These are phyloP conservation scores for Dendropsophus ebraccatus DNA, from an alignment of 2,113 vertebrate genomes.

Conservation along the genomic window DNA sequence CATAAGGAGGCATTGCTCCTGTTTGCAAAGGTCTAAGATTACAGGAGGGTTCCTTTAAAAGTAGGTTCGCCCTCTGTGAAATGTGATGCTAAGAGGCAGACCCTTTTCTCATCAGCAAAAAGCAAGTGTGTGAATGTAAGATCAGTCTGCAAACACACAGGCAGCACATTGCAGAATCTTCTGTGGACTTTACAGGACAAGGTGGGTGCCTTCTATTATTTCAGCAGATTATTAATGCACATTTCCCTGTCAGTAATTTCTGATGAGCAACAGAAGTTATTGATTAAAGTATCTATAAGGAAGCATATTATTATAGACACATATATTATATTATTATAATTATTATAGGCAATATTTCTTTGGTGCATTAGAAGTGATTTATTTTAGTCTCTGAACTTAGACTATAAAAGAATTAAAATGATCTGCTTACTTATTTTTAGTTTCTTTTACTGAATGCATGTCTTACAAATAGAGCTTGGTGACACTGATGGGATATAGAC, in stretches of 20 bases:
- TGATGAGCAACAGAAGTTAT: neutral
- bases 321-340: too few species aligned
- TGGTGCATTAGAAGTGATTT: neutral
- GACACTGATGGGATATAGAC: neutral
- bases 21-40: conserved; percentile 10
- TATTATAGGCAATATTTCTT: neutral
- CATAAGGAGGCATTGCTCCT: neutral
- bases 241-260: neutral
- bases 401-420: neutral
- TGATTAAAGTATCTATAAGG: too few species aligned
- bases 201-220: conserved; percentile 9
- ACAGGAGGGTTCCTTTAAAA: conserved; percentile 44
- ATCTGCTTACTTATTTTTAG: neutral
- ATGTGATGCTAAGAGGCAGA: conserved; percentile 55
- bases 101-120: conserved; percentile 31
- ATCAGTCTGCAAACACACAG: conserved; percentile 9
- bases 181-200: conserved; percentile 12
- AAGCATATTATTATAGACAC: too few species aligned
- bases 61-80: conserved; percentile 45
- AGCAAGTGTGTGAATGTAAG: conserved; percentile 36
- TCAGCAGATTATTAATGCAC: too few species aligned
- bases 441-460: neutral
- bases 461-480: neutral
- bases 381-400: neutral
- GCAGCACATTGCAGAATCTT: neutral